Evolutionary conservation across 1,140 invertebrate species (phyloP).

Genomic region (Drosophila nannoptera): DNA sequence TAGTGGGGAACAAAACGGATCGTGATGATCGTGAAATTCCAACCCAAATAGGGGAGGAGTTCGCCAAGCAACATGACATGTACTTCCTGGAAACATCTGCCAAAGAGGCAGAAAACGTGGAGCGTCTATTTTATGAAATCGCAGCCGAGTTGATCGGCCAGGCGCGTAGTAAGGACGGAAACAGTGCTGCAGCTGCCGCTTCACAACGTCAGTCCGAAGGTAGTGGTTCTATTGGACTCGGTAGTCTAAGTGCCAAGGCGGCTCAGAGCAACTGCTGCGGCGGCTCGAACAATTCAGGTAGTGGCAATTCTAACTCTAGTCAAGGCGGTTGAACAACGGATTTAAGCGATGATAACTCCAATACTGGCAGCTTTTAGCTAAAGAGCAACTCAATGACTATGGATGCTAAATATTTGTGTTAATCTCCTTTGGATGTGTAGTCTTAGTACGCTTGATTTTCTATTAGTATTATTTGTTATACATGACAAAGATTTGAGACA

Average conservation of each 20-base stretch:
- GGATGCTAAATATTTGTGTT: conserved; percentile 75
- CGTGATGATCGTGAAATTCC: conserved; percentile 96
- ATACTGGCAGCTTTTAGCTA: conserved; percentile 34
- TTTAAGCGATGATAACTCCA: neutral
- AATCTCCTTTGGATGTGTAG: conserved; percentile 66
- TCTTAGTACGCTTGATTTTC: conserved; percentile 55
- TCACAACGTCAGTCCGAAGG: conserved; percentile 53
- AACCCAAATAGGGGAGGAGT: conserved; percentile 95
- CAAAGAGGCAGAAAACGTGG: conserved; percentile 98
- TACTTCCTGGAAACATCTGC: conserved; percentile 99
- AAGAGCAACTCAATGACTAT: conserved; percentile 57
- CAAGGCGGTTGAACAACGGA: conserved; percentile 49
- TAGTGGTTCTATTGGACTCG: conserved; percentile 63
- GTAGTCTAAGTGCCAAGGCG: conserved; percentile 69
- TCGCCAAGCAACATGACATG: conserved; percentile 96
- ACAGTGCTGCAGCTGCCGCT: conserved; percentile 55
- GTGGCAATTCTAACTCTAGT: conserved; percentile 54
- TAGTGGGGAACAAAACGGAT: conserved; percentile 98
- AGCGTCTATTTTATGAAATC: conserved; percentile 97
- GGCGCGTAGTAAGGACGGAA: conserved; percentile 72
- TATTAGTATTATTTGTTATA: conserved; percentile 53
- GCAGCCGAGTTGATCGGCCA: conserved; percentile 94
- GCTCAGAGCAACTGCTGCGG: conserved; percentile 72
- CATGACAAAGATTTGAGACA: conserved; percentile 5
- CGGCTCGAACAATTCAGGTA: conserved; percentile 37